These are phyloP conservation scores for Drosophila seguyi DNA, from an alignment of 1,140 invertebrate species.

Conservation along the genomic window DNA sequence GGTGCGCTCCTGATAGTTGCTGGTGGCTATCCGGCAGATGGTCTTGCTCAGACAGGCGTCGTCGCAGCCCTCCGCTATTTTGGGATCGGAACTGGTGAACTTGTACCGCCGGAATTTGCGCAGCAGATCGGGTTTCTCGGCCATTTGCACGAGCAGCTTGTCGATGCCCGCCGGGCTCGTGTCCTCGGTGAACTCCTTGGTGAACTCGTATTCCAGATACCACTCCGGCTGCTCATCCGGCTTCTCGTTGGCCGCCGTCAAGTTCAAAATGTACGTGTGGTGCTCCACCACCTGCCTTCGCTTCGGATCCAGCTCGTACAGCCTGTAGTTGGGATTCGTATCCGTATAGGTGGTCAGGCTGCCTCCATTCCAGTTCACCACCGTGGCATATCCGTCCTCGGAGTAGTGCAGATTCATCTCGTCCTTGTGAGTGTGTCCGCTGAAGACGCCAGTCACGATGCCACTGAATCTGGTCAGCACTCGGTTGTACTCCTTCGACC, in stretches of 20 bases:
- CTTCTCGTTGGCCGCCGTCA: slow-evolving; percentile 90
- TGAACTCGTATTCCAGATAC: slow-evolving; percentile 90
- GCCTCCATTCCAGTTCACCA: slow-evolving; percentile 92
- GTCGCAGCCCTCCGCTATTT: slow-evolving; percentile 85
- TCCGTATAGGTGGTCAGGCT: slow-evolving; percentile 88
- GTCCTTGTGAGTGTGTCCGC: slow-evolving; percentile 92
- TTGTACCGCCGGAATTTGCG: slow-evolving; percentile 76
- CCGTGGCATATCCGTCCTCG: slow-evolving; percentile 84
- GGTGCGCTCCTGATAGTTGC: slow-evolving; percentile 53
- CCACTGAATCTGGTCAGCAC: slow-evolving; percentile 85
- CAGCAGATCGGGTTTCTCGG: slow-evolving; percentile 53
- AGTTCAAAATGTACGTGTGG: slow-evolving; percentile 91
- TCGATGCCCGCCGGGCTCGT: slow-evolving; percentile 86
- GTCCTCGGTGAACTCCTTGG: slow-evolving; percentile 62
- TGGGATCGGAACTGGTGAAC: slow-evolving; percentile 85
- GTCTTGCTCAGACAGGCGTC: slow-evolving; percentile 78
- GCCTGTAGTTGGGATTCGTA: slow-evolving; percentile 93
- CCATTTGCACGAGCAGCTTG: slow-evolving; percentile 86
- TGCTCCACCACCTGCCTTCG: slow-evolving; percentile 89
- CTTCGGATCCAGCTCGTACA: slow-evolving; percentile 88
- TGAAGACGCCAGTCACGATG: slow-evolving; percentile 91
- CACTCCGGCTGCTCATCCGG: slow-evolving; percentile 87
- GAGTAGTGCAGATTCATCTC: slow-evolving; percentile 90
- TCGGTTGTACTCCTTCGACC: slow-evolving; percentile 88
- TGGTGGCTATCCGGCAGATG: slow-evolving; percentile 66